Evolutionary conservation across 2,888 invertebrate species (phyloP).

Genomic region (Cosmorhoe ocellata): DNA sequence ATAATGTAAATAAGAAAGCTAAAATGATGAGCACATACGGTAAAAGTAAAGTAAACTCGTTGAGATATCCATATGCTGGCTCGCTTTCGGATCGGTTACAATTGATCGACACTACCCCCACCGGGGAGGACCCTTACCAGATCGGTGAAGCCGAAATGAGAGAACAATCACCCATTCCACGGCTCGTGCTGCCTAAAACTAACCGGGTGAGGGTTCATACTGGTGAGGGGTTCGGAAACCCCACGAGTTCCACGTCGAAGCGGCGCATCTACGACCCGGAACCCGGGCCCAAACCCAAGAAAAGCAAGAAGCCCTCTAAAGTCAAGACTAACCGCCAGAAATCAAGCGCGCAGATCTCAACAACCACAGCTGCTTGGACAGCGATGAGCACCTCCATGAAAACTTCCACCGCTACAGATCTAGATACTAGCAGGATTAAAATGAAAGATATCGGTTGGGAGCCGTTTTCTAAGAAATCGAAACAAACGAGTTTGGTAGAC

Average conservation of each 20-base stretch:
- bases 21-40: slow-evolving; percentile 68
- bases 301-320: slow-evolving; percentile 12
- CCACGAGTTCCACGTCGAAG: slow-evolving; percentile 28
- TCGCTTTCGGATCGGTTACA: slow-evolving; percentile 67
- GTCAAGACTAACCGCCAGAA: slow-evolving; percentile 14
- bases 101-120: slow-evolving; percentile 71
- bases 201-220: slow-evolving; percentile 62
- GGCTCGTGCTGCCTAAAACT: slow-evolving; percentile 69
- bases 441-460: slow-evolving; percentile 61
- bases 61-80: slow-evolving; percentile 51
- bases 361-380: neutral
- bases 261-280: slow-evolving; percentile 55
- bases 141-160: slow-evolving; percentile 73
- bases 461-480: slow-evolving; percentile 45
- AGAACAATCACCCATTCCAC: slow-evolving; percentile 75
- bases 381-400: neutral
- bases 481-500: slow-evolving; percentile 59
- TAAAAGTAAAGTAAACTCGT: slow-evolving; percentile 43
- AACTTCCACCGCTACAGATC: slow-evolving; percentile 1
- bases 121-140: slow-evolving; percentile 74
- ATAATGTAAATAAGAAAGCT: slow-evolving; percentile 61
- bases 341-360: slow-evolving; percentile 3
- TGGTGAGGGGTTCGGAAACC: slow-evolving; percentile 20
- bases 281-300: slow-evolving; percentile 32
- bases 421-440: slow-evolving; percentile 55